Evolutionary conservation across 2,797 vertebrate genomes (phyloP).

Genomic region (Rhinophrynus dorsalis): DNA sequence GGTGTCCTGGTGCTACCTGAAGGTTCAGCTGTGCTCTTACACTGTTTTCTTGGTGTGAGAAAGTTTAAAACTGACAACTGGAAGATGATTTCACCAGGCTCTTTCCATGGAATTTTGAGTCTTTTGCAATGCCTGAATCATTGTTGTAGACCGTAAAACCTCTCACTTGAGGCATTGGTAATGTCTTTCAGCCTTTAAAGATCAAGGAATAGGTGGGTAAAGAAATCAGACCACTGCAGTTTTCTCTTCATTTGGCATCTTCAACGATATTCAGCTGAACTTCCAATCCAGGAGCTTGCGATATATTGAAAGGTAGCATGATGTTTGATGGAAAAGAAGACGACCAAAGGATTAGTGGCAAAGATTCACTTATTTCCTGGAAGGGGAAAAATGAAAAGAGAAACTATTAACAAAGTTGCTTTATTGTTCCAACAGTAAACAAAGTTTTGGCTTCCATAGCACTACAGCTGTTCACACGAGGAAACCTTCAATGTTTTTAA

Average conservation of each 20-base stretch:
- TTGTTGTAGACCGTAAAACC: slow-evolving; percentile 61
- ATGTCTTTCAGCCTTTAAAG: slow-evolving; percentile 61
- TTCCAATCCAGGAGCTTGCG: slow-evolving; percentile 55
- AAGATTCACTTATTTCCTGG: slow-evolving; percentile 63
- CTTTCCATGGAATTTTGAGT: slow-evolving; percentile 61
- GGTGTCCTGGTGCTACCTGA: slow-evolving; percentile 83
- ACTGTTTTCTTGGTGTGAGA: slow-evolving; percentile 57
- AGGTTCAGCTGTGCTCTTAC: slow-evolving; percentile 77
- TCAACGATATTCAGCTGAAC: slow-evolving; percentile 62
- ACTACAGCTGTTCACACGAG: slow-evolving; percentile 61
- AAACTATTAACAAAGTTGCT: slow-evolving; percentile 66
- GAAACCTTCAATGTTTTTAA: slow-evolving; percentile 60
- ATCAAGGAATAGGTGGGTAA: slow-evolving; percentile 47
- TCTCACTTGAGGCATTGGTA: slow-evolving; percentile 53
- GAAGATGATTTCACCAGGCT: slow-evolving; percentile 66
- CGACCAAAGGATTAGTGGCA: slow-evolving; percentile 84
- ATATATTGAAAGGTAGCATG: slow-evolving; percentile 59
- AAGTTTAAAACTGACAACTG: slow-evolving; percentile 56
- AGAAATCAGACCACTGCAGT: slow-evolving; percentile 56
- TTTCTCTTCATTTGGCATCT: slow-evolving; percentile 64
- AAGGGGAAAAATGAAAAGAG: slow-evolving; percentile 52
- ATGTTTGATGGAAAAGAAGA: slow-evolving; percentile 66
- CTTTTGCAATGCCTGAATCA: slow-evolving; percentile 54
- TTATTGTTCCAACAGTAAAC: slow-evolving; percentile 74
- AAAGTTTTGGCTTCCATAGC: slow-evolving; percentile 65